A percentile compares a stretch with the other conserved stretches of the same genome.
Evolutionary conservation across 2,888 invertebrate species (phyloP).

Genomic region (Acanthosepion pharaonis): DNA sequence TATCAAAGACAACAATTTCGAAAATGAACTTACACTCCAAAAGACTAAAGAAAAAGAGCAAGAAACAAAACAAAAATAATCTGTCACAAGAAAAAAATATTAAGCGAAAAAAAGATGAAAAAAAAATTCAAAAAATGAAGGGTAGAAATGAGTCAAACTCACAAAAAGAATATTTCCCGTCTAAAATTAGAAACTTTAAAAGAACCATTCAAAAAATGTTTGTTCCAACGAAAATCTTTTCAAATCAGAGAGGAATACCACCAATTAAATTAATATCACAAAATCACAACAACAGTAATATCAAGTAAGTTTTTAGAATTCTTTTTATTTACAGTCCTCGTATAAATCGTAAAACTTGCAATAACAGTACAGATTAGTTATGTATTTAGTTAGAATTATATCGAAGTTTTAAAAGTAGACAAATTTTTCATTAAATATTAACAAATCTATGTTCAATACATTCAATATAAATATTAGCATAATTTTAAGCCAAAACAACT

Average conservation of each 20-base stretch:
- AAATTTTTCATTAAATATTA: too few relatives aligned
- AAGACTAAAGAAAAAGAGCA: background rate
- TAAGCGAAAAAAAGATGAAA: background rate
- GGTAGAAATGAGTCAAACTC: background rate
- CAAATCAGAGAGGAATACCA: conserved; percentile 66
- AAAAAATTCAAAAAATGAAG: background rate
- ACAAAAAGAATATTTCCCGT: conserved; percentile 51
- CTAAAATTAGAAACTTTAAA: conserved; percentile 63
- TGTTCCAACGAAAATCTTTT: conserved; percentile 68
- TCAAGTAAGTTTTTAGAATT: conserved; percentile 58
- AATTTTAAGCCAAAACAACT: too few relatives aligned
- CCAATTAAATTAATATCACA: conserved; percentile 67
- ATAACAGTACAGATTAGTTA: too few relatives aligned
- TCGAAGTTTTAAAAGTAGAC: too few relatives aligned
- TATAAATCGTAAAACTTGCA: too few relatives aligned
- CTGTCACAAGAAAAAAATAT: too few relatives aligned
- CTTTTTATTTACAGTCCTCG: background rate
- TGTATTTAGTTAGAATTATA: too few relatives aligned
- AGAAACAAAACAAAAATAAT: background rate
- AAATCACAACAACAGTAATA: conserved; percentile 67
- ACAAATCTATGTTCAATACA: too few relatives aligned
- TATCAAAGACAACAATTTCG: background rate
- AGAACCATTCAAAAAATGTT: conserved; percentile 60
- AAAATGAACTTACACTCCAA: background rate
- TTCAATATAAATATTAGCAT: too few relatives aligned